Base-by-base conservation (phyloP, 2,797 vertebrate species). In the Falco peregrinus region DNA sequence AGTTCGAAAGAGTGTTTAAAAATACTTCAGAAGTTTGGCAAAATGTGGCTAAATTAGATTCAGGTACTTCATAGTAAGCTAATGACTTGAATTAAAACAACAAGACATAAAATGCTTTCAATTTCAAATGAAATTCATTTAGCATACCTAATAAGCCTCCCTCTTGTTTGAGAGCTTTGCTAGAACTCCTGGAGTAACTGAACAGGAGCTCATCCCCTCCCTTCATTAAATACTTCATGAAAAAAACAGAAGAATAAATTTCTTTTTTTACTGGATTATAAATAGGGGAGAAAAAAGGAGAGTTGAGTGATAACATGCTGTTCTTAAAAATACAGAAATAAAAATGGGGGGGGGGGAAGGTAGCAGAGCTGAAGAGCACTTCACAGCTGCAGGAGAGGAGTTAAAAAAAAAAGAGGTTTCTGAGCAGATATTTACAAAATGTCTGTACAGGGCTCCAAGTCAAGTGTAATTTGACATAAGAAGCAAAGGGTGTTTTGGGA, bases 1-100 rank as follows among this genome's bases (percentile, higher is more conserved):
- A 89, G 26, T 78, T 77, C 85, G 53, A 74, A 93, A 93, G 59
- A 54, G 26, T 45, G 15, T 48, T 82, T 43, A 71, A 91, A 94
- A 92, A 80, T 56, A 89, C 60, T 90, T 93, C 50, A 87, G 45
- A 94, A 94, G 39, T 93, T 77, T 35, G 47, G 65, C 57, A 70
- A 83, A 95, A 75, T 11, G 31, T 10, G 63, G 60, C 67, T 78
- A 74, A 94, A 90, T 93, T 87, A 64, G 35, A 75, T 74, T 81
- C 71, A 92, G 86, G 64, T 81, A 84, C 70, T 78, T 85, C 57
- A 21, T 50, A 87, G 54, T 35, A 79, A 82, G 56, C 16, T 94
- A 84, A 93, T 89, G 70, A 84, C 65, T 80, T 63, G 85, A 95
- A 88, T 93, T 94, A 75, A 84, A 90, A 76, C 60, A 92, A 95